phyloP scores from a whole-genome alignment of 2,797 vertebrate species.

The Poecilia picta region DNA sequence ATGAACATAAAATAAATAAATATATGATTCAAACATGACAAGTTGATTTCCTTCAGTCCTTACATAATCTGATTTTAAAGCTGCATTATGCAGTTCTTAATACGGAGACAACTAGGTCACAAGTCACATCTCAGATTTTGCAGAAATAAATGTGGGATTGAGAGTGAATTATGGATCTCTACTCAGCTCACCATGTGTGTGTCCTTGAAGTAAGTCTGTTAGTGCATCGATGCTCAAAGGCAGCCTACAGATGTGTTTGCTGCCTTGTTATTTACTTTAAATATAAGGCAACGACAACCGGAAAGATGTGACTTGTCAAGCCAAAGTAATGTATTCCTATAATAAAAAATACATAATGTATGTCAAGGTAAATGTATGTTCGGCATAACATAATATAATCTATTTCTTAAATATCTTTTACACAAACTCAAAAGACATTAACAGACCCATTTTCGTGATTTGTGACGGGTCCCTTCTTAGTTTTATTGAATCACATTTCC shows the following conservation, averaged over 20 bases:
- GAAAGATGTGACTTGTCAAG: conserved; percentile 9
- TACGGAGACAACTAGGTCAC: conserved; percentile 8
- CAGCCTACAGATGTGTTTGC: conserved; percentile 10
- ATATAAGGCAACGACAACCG: background rate
- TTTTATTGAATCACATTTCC: conserved; percentile 15
- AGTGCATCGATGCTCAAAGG: conserved; percentile 6
- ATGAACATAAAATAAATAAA: conserved; percentile 4
- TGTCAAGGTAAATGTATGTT: background rate
- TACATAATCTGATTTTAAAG: conserved; percentile 31
- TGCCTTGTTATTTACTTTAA: conserved; percentile 19
- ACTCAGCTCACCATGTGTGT: conserved; percentile 10
- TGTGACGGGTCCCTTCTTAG: conserved; percentile 7
- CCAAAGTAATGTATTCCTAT: background rate
- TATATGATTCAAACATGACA: conserved; percentile 2
- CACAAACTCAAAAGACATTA: conserved; percentile 19
- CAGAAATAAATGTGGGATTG: background rate
- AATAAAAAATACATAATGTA: background rate
- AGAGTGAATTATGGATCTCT: conserved; percentile 23
- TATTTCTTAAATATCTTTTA: conserved; percentile 10
- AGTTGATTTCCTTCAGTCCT: conserved; percentile 25
- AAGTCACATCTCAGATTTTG: conserved; percentile 8
- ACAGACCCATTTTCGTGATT: conserved; percentile 12
- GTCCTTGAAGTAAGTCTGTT: conserved; percentile 35
- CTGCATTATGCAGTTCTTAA: conserved; percentile 7
- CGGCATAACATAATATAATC: background rate